Base-by-base conservation (phyloP, 2,113 vertebrate species). In the Macroglossus sobrinus region DNA sequence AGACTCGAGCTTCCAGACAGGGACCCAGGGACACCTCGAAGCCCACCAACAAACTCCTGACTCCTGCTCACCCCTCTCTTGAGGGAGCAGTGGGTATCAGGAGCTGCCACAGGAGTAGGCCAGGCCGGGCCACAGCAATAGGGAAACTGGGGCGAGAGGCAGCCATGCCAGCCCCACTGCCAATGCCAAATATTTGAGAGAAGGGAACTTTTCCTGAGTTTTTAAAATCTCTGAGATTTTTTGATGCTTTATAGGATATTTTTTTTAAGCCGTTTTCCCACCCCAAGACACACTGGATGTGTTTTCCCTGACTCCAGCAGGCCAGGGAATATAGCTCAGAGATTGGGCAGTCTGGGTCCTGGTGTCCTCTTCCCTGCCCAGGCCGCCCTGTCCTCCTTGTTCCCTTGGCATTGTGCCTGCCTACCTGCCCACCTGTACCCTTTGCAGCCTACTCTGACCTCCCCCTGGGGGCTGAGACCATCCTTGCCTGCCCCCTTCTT, bases 1-100 rank as follows among this genome's bases (percentile, higher is more conserved):
- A 99, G 99, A 98, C 98, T 98, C 97, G 79, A 97, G 98, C 99
- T 99, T 99, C 98, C 98, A 98, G 98, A 98, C 97, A 96, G 95
- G 95, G 95, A 97, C 78, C 91, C 55, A 97, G 95, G 82, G 96
- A 94, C 75, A 95, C 92, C 92, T 93, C 35, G 3, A 72, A 89
- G 96, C 89, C 96, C 96, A 92, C 93, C 59, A 53, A 89, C 68
- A 84, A 40, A 82, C 71, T 71, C 94, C 89, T 40, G 74, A 71
- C 96, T 88, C 78, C 88, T 74, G 61, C 63, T 69, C 8, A 6
- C 6, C 90, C 89, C 90, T 96, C 75, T 95, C 76, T 84, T 64
- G 26, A 68, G 92, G 80, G 55, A 35, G 35, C 2, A 4, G 64
- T 40, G 4, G 87, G 66, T 71, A 16, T 38, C 55, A 76, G n/a